These are phyloP conservation scores for Oncorhynchus tshawytscha DNA, from an alignment of 2,113 vertebrate genomes.

Conservation along the genomic window DNA sequence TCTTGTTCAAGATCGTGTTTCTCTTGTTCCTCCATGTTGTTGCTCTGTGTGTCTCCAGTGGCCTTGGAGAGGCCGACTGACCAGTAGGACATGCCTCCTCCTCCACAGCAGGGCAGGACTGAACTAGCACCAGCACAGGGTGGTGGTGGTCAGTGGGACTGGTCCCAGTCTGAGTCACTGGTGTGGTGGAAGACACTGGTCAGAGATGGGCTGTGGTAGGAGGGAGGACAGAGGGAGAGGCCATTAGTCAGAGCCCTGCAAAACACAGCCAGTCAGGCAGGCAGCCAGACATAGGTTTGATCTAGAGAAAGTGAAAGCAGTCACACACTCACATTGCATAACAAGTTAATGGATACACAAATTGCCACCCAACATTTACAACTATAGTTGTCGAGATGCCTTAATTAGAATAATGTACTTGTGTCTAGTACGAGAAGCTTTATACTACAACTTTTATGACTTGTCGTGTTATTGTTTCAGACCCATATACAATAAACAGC, in stretches of 20 bases:
- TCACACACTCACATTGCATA: not conserved
- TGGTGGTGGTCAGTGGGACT: not conserved
- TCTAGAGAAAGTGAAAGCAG: not conserved
- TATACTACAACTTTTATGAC: not conserved
- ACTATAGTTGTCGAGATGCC: not conserved
- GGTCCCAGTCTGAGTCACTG: constrained; percentile 11
- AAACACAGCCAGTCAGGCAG: not conserved
- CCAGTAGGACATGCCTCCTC: constrained; percentile 80
- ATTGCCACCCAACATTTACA: not conserved
- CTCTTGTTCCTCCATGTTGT: constrained; percentile 66
- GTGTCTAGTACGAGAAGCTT: not conserved
- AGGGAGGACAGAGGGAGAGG: constrained; percentile 7
- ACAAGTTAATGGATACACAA: not conserved
- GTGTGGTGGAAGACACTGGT: not conserved
- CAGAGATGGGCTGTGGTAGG: not conserved
- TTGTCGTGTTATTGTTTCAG: not conserved
- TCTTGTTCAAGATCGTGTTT: constrained; percentile 6
- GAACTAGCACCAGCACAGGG: not conserved
- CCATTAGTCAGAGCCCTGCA: not conserved
- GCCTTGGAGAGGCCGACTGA: constrained; percentile 74
- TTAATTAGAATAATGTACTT: not conserved
- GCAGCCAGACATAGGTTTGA: not conserved
- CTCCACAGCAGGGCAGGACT: not conserved
- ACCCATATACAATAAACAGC: no score
- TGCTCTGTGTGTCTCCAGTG: constrained; percentile 40